These are phyloP conservation scores for Ceratoteleas bidentatus DNA, from an alignment of 1,140 invertebrate species.

Conservation along the genomic window DNA sequence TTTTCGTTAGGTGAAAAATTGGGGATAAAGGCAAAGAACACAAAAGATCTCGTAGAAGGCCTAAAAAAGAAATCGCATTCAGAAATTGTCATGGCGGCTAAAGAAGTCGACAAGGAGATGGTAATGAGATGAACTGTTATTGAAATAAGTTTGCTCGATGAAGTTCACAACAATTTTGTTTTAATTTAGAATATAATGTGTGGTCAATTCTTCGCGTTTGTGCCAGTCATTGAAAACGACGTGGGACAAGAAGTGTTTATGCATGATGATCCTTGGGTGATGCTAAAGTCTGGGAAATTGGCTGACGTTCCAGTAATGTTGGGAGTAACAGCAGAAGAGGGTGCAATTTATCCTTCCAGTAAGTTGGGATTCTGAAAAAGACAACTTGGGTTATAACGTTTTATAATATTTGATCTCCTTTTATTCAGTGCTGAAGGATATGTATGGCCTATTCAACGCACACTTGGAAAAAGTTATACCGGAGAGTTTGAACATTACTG, in stretches of 20 bases:
- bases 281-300: constrained; percentile 80
- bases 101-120: constrained; percentile 64
- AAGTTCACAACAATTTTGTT: background rate
- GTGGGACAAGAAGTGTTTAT: constrained; percentile 84
- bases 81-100: constrained; percentile 82
- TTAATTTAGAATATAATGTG: constrained; percentile 68
- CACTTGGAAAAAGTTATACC: constrained; percentile 84
- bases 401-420: constrained; percentile 6
- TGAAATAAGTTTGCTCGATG: background rate
- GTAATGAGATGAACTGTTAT: constrained; percentile 51
- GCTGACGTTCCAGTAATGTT: constrained; percentile 84
- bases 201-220: constrained; percentile 80
- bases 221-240: constrained; percentile 85
- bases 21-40: constrained; percentile 82
- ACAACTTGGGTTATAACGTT: too few relatives aligned
- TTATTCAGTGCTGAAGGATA: constrained; percentile 65
- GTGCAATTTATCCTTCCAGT: constrained; percentile 66
- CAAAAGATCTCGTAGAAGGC: constrained; percentile 83
- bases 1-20: constrained; percentile 83
- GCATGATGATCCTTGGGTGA: constrained; percentile 81
- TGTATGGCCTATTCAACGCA: constrained; percentile 77
- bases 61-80: constrained; percentile 82
- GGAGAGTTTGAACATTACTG: constrained; percentile 82
- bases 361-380: too few relatives aligned
- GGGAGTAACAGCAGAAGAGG: constrained; percentile 85